Conservation (phyloP, 2,113 vertebrate genomes). For the Crotalus viridis region DNA sequence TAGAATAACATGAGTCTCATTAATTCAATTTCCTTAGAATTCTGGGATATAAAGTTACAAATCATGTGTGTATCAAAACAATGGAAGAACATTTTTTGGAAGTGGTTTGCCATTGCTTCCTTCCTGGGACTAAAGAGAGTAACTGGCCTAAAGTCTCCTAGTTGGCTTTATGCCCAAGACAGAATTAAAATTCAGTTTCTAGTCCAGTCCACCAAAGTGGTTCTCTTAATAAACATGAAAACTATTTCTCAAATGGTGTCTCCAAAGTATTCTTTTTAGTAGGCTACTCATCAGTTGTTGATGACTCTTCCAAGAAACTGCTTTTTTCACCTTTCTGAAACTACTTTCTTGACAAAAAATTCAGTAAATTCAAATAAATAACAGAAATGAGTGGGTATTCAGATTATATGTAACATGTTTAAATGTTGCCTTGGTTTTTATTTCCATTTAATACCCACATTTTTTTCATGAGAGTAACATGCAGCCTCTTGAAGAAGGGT, state of each 20-base stretch:
- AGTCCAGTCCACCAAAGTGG: not conserved
- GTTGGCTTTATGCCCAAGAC: not conserved
- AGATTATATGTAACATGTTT: constrained; percentile 33
- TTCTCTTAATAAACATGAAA: not conserved
- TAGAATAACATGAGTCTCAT: too few species aligned
- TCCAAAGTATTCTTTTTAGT: constrained; percentile 27
- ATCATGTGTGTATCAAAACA: too few species aligned
- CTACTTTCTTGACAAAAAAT: constrained; percentile 38
- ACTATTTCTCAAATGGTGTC: constrained; percentile 15
- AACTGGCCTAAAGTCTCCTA: not conserved
- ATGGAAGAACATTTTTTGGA: not conserved
- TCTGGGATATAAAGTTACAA: too few species aligned
- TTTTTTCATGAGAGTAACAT: constrained; percentile 27
- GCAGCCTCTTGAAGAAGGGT: not conserved
- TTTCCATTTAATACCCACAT: constrained; percentile 32
- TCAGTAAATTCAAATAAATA: constrained; percentile 51
- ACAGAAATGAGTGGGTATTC: constrained; percentile 40
- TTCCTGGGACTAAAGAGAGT: not conserved
- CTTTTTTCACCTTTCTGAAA: constrained; percentile 32
- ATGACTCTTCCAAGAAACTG: constrained; percentile 41
- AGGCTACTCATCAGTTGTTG: constrained; percentile 5
- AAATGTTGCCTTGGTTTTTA: constrained; percentile 44
- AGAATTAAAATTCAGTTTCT: not conserved
- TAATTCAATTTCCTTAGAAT: too few species aligned
- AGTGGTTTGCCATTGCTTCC: not conserved